Evolutionary conservation across 1,140 invertebrate genomes (phyloP).

Genomic region (Pseudomyrmex sp.): DNA sequence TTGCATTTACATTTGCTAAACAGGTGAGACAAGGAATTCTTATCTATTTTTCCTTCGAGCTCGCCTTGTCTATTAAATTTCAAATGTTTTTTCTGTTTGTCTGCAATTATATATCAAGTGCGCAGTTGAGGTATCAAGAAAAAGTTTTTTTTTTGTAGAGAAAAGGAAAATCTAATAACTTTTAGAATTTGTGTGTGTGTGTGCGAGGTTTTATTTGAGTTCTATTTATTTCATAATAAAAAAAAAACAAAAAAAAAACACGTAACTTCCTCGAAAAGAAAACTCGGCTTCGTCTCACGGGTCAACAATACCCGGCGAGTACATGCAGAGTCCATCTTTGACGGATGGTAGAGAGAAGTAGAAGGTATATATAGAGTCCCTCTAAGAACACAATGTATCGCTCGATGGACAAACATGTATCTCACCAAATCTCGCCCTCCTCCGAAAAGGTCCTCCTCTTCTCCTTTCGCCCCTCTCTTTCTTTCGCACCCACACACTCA

Average conservation of each 20-base stretch:
- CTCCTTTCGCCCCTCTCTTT: background rate
- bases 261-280: background rate
- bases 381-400: constrained; percentile 16
- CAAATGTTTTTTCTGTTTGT: background rate
- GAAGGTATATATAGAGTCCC: background rate
- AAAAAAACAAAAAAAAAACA: constrained; percentile 1
- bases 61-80: background rate
- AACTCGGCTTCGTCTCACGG: background rate
- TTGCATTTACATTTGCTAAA: background rate
- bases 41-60: background rate
- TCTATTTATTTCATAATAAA: background rate
- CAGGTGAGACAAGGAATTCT: background rate
- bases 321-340: constrained; percentile 5
- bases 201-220: constrained; percentile 1
- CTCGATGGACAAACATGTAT: constrained; percentile 36
- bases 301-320: background rate
- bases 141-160: background rate
- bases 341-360: background rate
- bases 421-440: constrained; percentile 14
- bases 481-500: constrained; percentile 58
- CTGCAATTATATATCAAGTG: too few species aligned
- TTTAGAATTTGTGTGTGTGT: background rate
- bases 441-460: background rate
- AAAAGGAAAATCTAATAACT: background rate
- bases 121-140: background rate